Percentiles rank a stretch among this genome's conserved stretches.
These are phyloP conservation scores for Magallana ariakensis DNA, from an alignment of 1,140 invertebrate species.

Conservation along the genomic window DNA sequence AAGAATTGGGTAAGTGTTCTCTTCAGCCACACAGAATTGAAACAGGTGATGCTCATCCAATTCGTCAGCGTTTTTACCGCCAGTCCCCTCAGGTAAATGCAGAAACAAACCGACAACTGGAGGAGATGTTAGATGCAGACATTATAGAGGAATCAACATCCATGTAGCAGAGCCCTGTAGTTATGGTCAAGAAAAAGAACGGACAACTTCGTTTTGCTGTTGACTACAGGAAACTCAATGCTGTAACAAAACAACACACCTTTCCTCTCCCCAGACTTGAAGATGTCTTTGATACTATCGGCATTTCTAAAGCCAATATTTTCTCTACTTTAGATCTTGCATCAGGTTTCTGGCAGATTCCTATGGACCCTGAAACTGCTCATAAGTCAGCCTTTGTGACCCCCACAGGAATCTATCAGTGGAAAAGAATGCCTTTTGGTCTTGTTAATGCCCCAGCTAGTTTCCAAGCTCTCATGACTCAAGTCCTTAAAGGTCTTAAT, in stretches of 20 bases:
- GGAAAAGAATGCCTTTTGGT: conserved; percentile 57
- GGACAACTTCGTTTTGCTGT: conserved; percentile 29
- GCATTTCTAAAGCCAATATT: conserved; percentile 43
- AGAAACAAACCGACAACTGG: conserved; percentile 46
- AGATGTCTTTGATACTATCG: background rate
- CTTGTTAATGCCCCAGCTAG: conserved; percentile 52
- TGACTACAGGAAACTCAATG: conserved; percentile 64
- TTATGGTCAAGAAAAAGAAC: conserved; percentile 61
- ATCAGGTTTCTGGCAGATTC: conserved; percentile 58
- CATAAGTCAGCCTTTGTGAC: conserved; percentile 48
- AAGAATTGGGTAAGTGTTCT: conserved; percentile 43
- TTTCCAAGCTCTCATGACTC: no score
- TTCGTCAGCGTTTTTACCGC: conserved; percentile 40
- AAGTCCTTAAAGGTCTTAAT: no score
- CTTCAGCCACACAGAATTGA: conserved; percentile 47
- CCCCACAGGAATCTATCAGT: conserved; percentile 48
- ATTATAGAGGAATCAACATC: conserved; percentile 50
- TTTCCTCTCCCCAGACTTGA: conserved; percentile 47
- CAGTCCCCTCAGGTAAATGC: conserved; percentile 29
- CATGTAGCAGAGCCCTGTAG: conserved; percentile 59
- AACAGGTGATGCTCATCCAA: conserved; percentile 45
- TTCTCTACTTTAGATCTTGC: conserved; percentile 56
- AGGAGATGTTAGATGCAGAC: conserved; percentile 48
- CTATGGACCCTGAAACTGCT: conserved; percentile 47
- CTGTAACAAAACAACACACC: conserved; percentile 34